Base-by-base conservation (phyloP, 2,888 invertebrate genomes). In the Encarsia formosa region DNA sequence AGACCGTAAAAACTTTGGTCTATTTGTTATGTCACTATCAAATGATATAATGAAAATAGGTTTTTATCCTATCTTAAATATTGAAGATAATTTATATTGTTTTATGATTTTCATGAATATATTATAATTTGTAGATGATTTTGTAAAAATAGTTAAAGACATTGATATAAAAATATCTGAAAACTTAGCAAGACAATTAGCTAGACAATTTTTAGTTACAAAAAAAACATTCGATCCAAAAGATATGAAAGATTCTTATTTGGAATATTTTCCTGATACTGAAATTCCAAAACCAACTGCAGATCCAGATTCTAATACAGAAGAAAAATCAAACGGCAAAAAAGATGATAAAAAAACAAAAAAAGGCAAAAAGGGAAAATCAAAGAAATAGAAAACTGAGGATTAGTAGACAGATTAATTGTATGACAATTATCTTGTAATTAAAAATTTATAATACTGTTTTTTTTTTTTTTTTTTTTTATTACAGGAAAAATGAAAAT, bases 181-280 rank as follows among this genome's bases (percentile, higher is more conserved):
- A 11, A 64, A 75, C 2, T 59, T 73, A 20, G n/a, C 67, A 9
- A 32, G 59, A 3, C 69, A 69, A 57, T 61, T 73, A 24, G 56
- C 61, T 18, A 63, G 62, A 13, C 64, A 59, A 34, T 69, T 73
- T 47, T 45, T 58, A 24, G 61, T 55, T 19, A 46, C 54, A 4
- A 64, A 59, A n/a, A 58, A 61, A 13, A 56, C 52, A 5, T 48
- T 73, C 11, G 69, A 77, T 61, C 63, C 69, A 57, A 57, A 24
- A n/a, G 64, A 60, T 22, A 66, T 79, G 63, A 75, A 73, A 52
- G 64, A 68, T 29, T 60, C 65, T 52, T 79, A 76, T 55, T 65
- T 76, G 63, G 48, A 61, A 31, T 66, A 73, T 44, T 78, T 74
- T 65, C 78, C 79, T 0, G 71, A 77, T 43, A 74, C 76, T 11